phyloP scores from a whole-genome alignment of 2,888 invertebrate species.

The Hermaeophaga mercurialis region DNA sequence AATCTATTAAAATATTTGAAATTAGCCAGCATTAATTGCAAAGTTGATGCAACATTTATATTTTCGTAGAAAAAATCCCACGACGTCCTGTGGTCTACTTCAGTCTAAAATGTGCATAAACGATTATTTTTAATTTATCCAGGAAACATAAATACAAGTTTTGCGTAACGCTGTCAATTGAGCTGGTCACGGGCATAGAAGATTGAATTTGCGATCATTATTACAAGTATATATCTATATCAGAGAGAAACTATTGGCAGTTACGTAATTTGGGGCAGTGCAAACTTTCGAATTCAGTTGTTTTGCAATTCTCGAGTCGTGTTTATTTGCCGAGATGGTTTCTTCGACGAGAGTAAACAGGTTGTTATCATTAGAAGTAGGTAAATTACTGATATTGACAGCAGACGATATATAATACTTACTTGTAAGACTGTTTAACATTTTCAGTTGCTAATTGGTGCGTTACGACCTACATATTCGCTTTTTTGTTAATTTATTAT shows the following conservation, averaged over 20 bases:
- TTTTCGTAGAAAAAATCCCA: too few species aligned
- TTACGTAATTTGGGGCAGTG: conserved; percentile 38
- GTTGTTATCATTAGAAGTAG: conserved; percentile 25
- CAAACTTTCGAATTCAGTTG: conserved; percentile 38
- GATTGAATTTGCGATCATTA: not conserved
- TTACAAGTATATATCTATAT: conserved; percentile 11
- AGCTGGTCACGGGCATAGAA: conserved; percentile 14
- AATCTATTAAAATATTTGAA: too few species aligned
- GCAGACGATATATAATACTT: conserved; percentile 6
- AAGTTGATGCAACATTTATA: too few species aligned
- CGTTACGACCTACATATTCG: conserved; percentile 3
- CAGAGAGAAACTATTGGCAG: conserved; percentile 22
- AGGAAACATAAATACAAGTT: conserved; percentile 16
- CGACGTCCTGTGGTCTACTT: too few species aligned
- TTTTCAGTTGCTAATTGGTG: conserved; percentile 24
- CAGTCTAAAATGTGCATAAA: not conserved
- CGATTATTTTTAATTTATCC: not conserved
- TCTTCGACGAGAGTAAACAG: conserved; percentile 12
- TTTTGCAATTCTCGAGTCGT: conserved; percentile 23
- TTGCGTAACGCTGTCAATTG: conserved; percentile 13
- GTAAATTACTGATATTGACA: conserved; percentile 24
- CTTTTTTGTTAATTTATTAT: not conserved
- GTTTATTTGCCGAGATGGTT: conserved; percentile 19
- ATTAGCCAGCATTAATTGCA: too few species aligned
- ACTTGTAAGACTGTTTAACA: conserved; percentile 21